Conservation (phyloP, 64 coral and sea anemone species). For the Montipora sp. region DNA sequence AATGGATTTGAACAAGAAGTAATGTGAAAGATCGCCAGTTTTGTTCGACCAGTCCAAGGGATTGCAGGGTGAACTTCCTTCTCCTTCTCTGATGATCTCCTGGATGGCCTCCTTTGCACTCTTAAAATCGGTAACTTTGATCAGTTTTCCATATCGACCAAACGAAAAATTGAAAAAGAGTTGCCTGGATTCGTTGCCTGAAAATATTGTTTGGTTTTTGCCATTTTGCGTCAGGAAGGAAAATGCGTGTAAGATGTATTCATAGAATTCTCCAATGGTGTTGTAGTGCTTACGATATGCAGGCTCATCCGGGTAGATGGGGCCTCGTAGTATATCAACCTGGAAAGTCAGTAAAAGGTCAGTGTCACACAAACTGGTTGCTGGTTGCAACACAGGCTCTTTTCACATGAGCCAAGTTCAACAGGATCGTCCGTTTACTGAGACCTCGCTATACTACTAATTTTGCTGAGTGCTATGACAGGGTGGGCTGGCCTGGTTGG, state of each 20-base stretch:
- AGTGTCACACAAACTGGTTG: neutral
- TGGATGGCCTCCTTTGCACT: constrained; percentile 27
- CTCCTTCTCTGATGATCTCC: constrained; percentile 38
- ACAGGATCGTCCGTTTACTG: too few species aligned
- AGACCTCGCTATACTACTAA: too few species aligned
- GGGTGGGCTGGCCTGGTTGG: too few species aligned
- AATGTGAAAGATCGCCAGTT: constrained; percentile 40
- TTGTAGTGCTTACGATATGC: constrained; percentile 18
- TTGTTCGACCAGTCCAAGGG: neutral
- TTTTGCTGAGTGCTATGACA: too few species aligned
- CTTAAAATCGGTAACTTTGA: constrained; percentile 12
- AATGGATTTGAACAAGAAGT: constrained; percentile 63
- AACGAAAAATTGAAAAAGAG: neutral
- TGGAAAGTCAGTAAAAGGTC: neutral
- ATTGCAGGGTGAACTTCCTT: constrained; percentile 55
- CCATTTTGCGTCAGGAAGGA: constrained; percentile 21
- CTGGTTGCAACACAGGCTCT: too few species aligned
- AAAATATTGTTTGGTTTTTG: constrained; percentile 36
- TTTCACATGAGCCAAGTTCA: too few species aligned
- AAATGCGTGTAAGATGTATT: constrained; percentile 4
- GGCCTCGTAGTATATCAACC: neutral
- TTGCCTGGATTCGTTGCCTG: constrained; percentile 26
- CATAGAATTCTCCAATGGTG: constrained; percentile 46
- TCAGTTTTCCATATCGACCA: neutral
- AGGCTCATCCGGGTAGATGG: neutral